Evolutionary conservation across 2,888 invertebrate genomes (phyloP), one percentile per base, ranked within the genome.

Genomic region (Phymatocera aterrima): DNA sequence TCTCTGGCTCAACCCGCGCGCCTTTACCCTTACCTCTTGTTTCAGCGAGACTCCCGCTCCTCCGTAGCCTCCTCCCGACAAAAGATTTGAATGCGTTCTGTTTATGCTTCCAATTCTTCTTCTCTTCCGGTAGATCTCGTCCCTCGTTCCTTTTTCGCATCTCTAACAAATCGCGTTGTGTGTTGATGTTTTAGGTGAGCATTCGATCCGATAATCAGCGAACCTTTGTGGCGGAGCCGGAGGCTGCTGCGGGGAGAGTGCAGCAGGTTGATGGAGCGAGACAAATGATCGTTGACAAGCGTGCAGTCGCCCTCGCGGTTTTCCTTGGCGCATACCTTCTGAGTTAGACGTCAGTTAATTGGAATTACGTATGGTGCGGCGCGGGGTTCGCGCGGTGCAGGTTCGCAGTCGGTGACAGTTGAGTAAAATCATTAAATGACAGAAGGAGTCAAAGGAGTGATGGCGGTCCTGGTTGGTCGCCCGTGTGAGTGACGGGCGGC

Each of bases 331-430:
- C 68, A 24, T 68, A 43, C 28, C 68, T 68, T 18, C 60, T 57
- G 54, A 78, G 75, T 78, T 43, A 43, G 70, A 77, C 77, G 74
- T 75, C 46, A 51, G 77, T 78, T 81, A 75, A 79, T 57, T 68
- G 64, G 72, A 37, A 65, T 84, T 83, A 78, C 78, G 77, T 60
- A 82, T 82, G 79, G 54, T n/a, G 28, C 28, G n/a, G 46, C n/a
- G n/a, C 46, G 51, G 34, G 43, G 51, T 40, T 79, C 43, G 48
- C 48, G 77, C 72, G 54, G 51, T 40, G 34, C n/a, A n/a, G n/a
- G n/a, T 51, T 34, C 5, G 24, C 57, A 60, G 40, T 40, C 75
- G 75, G 43, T 43, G 75, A 75, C 75, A 60, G 75, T 60, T 37
- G 24, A 75, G 75, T 54, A 75, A 75, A 75, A 75, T 75, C 75